phyloP scores from a whole-genome alignment of 2,113 vertebrate species.

The Carlito syrichta region DNA sequence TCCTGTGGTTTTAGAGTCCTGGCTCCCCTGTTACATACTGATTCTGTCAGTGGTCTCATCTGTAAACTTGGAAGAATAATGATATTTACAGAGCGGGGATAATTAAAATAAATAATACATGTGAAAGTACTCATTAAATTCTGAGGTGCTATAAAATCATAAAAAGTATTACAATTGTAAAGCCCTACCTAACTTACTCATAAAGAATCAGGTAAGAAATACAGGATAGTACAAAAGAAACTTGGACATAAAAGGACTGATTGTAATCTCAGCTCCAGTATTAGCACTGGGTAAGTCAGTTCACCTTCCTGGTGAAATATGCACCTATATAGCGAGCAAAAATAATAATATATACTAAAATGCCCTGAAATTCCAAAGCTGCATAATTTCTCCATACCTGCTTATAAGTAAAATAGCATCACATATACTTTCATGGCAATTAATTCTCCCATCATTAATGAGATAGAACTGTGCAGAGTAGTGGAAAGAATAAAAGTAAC shows the following conservation, averaged over 20 bases:
- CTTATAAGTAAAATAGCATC: not conserved
- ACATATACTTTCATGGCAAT: not conserved
- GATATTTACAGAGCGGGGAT: not conserved
- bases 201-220: not conserved
- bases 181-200: not conserved
- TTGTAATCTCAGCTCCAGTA: not conserved
- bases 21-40: fast-evolving
- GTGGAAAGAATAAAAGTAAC: not conserved
- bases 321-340: not conserved
- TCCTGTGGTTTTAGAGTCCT: not conserved
- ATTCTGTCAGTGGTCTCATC: not conserved
- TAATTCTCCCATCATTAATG: not conserved
- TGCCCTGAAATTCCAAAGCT: not conserved
- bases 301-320: not conserved
- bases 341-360: not conserved
- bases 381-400: not conserved
- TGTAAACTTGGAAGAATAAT: not conserved
- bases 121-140: not conserved
- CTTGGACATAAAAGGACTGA: not conserved
- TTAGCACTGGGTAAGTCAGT: not conserved
- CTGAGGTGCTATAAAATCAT: not conserved
- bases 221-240: not conserved
- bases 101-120: not conserved
- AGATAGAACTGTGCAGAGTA: not conserved
- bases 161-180: not conserved